These are phyloP conservation scores for Cottus gobio DNA, from an alignment of 2,113 vertebrate species.

Conservation along the genomic window DNA sequence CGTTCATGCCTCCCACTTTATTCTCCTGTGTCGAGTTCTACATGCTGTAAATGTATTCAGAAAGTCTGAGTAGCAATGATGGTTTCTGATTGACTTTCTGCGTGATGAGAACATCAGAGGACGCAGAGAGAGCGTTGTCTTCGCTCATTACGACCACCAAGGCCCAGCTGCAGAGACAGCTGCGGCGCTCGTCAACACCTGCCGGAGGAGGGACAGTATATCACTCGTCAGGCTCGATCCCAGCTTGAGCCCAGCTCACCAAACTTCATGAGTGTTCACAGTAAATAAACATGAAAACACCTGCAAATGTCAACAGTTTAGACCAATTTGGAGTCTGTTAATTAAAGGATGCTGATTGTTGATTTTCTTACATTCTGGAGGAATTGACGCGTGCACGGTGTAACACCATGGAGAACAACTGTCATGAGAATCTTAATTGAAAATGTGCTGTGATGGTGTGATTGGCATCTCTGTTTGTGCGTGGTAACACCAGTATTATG, in stretches of 20 bases:
- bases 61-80: conserved; percentile 20
- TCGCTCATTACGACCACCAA: conserved; percentile 39
- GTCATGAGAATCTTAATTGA: conserved; percentile 34
- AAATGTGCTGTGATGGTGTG: conserved; percentile 39
- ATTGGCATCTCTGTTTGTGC: conserved; percentile 50
- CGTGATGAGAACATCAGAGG: conserved; percentile 27
- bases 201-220: conserved; percentile 44
- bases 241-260: conserved; percentile 32
- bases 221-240: conserved; percentile 39
- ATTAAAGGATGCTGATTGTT: conserved; percentile 47
- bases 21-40: not conserved
- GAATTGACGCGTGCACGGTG: not conserved
- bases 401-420: conserved; percentile 21
- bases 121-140: conserved; percentile 33
- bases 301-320: conserved; percentile 56
- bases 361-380: conserved; percentile 29
- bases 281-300: conserved; percentile 50
- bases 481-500: conserved; percentile 43
- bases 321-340: conserved; percentile 41
- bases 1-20: not conserved
- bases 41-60: conserved; percentile 6
- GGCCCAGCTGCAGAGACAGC: conserved; percentile 68
- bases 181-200: conserved; percentile 59
- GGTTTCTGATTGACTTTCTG: conserved; percentile 55
- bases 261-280: conserved; percentile 32